A percentile compares a stretch with the other conserved stretches of the same genome.
Conservation (phyloP, 2,113 vertebrate genomes). For the Semicossyphus pulcher region DNA sequence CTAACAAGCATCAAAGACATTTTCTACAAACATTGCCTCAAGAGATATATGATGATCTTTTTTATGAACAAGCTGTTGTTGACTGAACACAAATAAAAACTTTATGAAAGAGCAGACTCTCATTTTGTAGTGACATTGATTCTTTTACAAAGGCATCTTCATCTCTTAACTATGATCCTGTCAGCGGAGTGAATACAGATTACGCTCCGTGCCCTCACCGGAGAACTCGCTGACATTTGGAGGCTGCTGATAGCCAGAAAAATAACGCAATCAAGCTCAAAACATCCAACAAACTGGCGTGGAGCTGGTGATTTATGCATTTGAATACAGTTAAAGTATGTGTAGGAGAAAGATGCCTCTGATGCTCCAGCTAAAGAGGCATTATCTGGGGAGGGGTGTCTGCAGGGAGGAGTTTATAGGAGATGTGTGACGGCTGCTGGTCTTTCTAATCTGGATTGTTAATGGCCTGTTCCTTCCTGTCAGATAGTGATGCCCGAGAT, state of each 20-base stretch:
- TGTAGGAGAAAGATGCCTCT: slow-evolving; percentile 25
- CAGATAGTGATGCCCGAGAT: slow-evolving; percentile 40
- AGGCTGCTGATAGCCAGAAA: slow-evolving; percentile 33
- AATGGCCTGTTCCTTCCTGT: slow-evolving; percentile 66
- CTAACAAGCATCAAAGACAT: slow-evolving; percentile 43
- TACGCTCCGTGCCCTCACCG: background rate
- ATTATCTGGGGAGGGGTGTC: slow-evolving; percentile 15
- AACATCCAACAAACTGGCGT: slow-evolving; percentile 25
- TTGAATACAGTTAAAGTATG: slow-evolving; percentile 35
- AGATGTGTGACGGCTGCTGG: slow-evolving; percentile 41
- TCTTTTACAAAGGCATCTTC: slow-evolving; percentile 34
- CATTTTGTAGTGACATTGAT: slow-evolving; percentile 17
- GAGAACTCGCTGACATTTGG: slow-evolving; percentile 5
- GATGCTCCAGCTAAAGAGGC: slow-evolving; percentile 11
- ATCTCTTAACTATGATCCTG: slow-evolving; percentile 15
- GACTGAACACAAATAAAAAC: slow-evolving; percentile 73
- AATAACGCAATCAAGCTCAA: slow-evolving; percentile 33
- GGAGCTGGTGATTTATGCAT: slow-evolving; percentile 44
- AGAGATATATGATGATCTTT: slow-evolving; percentile 57
- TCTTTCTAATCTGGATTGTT: slow-evolving; percentile 61
- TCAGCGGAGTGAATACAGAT: slow-evolving; percentile 29
- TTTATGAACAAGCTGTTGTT: slow-evolving; percentile 64
- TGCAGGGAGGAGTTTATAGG: slow-evolving; percentile 35
- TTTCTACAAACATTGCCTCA: slow-evolving; percentile 51
- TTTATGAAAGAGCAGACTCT: slow-evolving; percentile 22